Conservation (phyloP, 2,113 vertebrate genomes). For the Phaethon lepturus region DNA sequence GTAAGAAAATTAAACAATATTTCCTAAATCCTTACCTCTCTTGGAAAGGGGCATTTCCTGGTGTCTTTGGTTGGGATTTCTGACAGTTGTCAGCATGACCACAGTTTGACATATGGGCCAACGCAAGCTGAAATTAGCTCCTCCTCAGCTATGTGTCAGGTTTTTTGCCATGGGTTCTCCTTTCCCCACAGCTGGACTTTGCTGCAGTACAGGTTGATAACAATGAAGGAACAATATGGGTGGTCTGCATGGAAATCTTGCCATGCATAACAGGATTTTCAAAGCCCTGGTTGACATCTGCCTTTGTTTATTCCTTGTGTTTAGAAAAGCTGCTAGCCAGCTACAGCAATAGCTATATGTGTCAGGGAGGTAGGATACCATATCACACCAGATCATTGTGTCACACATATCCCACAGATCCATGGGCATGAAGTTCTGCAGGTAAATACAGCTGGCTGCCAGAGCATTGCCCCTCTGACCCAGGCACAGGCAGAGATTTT, state of each 20-base stretch:
- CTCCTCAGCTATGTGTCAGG: neutral
- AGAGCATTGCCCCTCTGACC: neutral
- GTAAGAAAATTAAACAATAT: constrained; percentile 76
- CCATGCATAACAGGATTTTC: neutral
- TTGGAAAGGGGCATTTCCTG: neutral
- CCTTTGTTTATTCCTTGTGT: neutral
- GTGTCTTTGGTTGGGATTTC: neutral
- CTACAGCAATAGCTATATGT: neutral
- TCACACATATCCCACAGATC: neutral
- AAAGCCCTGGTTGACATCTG: neutral
- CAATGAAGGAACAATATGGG: neutral
- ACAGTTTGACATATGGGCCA: neutral
- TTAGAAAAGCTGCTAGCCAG: neutral
- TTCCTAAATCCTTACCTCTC: neutral
- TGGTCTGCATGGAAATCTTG: neutral
- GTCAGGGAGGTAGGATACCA: neutral
- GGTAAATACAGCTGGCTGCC: neutral
- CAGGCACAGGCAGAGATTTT: neutral
- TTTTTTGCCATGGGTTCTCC: neutral
- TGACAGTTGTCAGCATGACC: neutral
- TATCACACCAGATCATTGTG: neutral
- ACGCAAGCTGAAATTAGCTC: neutral
- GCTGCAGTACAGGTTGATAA: neutral
- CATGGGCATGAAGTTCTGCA: neutral
- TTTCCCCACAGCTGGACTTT: neutral